A percentile compares a stretch with the other conserved stretches of the same genome.
Conservation (phyloP, 2,113 vertebrate genomes). For the Vulpes vulpes region DNA sequence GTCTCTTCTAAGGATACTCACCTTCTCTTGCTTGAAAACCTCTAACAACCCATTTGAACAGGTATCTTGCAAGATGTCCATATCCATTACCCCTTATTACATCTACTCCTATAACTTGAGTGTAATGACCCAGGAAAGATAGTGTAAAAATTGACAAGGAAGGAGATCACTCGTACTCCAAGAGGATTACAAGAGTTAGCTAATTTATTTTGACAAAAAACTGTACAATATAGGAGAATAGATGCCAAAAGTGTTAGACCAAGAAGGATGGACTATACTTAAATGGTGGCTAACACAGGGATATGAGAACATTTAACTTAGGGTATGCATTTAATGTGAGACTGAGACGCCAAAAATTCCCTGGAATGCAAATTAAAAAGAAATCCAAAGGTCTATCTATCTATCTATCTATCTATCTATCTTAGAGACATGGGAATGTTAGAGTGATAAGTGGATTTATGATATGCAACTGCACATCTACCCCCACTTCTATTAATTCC, state of each 20-base stretch:
- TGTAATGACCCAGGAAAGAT: background rate
- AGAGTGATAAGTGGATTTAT: background rate
- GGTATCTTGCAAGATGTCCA: background rate
- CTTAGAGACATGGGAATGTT: background rate
- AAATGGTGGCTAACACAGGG: background rate
- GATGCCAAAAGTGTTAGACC: background rate
- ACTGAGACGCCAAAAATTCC: background rate
- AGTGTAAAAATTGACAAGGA: background rate
- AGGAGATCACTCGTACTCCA: background rate
- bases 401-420: background rate
- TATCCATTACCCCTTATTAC: background rate
- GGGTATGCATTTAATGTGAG: background rate
- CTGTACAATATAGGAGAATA: background rate
- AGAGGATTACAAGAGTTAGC: background rate
- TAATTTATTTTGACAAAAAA: slow-evolving; percentile 13
- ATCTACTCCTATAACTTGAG: background rate
- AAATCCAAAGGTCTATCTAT: background rate
- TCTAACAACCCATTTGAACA: background rate
- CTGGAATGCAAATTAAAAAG: background rate
- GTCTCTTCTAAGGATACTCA: background rate
- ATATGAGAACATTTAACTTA: background rate
- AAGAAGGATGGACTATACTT: background rate
- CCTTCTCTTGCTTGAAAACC: background rate
- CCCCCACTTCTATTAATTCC: background rate
- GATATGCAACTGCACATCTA: background rate